Base-by-base conservation (phyloP, 2,113 vertebrate species). In the Brachionichthys hirsutus region DNA sequence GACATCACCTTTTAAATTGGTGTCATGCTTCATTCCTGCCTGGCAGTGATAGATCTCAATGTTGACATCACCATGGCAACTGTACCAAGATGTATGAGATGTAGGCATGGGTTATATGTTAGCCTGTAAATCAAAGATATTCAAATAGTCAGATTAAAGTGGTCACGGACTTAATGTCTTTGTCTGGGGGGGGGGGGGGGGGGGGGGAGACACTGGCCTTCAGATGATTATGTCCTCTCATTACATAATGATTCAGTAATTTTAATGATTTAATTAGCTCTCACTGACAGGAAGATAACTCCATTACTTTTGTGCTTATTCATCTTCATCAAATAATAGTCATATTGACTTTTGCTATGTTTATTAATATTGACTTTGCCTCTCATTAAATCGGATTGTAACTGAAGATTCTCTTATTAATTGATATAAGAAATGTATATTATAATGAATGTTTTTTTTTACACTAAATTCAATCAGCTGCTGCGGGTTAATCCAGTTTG, bases 1-100 rank as follows among this genome's bases (percentile, higher is more conserved):
- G 72, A 88, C 88, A 85, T 83, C 84, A 88, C 88, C 88, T 89
- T 80, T 88, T 89, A 88, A n/a, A 89, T 89, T 89, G 88, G 84
- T 89, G 88, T 88, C 85, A 79, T 64, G 85, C 81, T 87, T 82
- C 63, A 19, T 73, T 86, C 86, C 79, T 87, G 79, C 75, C 83
- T 86, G 86, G 72, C 81, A 73, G 75, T 86, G 88, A 89, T 88
- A 78, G 80, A 89, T 85, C 83, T 62, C 40, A 3, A 0, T 70
- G 78, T 84, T 85, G 81, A 87, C 74, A 77, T 89, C 64, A 47
- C 84, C 70, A 75, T 74, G 70, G 84, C 59, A 82, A 85, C 83
- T 1, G 9, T 12, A 1, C 44, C 40, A 54, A 85, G 86, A 84
- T 45, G 56, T 77, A 87, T 79, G 70, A 58, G 50, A 55, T 16